Conservation (phyloP, 2,888 invertebrate species). For the Agonopterix arenella region DNA sequence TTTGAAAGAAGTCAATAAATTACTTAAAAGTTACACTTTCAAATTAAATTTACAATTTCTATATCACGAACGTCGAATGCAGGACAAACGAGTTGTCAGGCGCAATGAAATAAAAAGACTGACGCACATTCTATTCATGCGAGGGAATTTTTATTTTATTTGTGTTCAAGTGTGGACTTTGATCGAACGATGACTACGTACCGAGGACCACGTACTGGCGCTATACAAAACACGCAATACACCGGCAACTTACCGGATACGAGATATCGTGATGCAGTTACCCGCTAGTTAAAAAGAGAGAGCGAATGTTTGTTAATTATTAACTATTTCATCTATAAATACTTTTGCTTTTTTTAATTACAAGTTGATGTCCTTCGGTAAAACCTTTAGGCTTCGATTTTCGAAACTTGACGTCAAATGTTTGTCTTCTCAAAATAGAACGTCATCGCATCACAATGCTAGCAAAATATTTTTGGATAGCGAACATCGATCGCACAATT, state of each 20-base stretch:
- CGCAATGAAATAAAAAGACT: constrained; percentile 2
- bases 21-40: too few species aligned
- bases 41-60: too few species aligned
- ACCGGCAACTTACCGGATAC: constrained; percentile 5
- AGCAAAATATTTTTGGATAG: neutral
- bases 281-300: neutral
- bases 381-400: too few species aligned
- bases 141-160: neutral
- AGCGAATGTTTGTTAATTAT: neutral
- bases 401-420: too few species aligned
- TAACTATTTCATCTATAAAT: neutral
- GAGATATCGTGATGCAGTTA: neutral
- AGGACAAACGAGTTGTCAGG: constrained; percentile 4
- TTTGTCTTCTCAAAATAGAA: too few species aligned
- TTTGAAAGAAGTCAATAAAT: too few species aligned
- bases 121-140: neutral
- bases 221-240: constrained; percentile 14
- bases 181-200: constrained; percentile 15
- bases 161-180: constrained; percentile 12
- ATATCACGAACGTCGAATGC: neutral
- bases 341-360: too few species aligned
- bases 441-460: too few species aligned
- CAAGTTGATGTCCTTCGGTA: too few species aligned
- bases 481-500: neutral
- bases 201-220: constrained; percentile 10